A percentile compares a stretch with the other conserved stretches of the same genome.
Conservation (phyloP, 2,888 invertebrate species). For the Lissonota sp. region DNA sequence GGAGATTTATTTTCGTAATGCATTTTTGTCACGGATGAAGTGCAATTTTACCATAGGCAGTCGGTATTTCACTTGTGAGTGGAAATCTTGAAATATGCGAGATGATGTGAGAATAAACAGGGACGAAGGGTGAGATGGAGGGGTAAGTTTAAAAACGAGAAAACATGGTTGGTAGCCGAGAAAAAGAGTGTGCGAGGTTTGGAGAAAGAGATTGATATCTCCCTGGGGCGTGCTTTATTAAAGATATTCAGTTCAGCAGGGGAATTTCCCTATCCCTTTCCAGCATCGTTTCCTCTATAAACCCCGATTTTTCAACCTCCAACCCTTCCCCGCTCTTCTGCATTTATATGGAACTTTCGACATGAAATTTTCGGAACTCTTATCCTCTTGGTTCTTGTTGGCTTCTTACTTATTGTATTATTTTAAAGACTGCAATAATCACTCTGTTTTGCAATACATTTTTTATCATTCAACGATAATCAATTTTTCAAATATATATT, state of each 20-base stretch:
- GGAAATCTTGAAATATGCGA: not conserved
- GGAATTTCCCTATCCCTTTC: slow-evolving; percentile 19
- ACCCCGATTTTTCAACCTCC: slow-evolving; percentile 19
- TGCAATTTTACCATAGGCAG: too few species aligned
- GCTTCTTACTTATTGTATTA: too few species aligned
- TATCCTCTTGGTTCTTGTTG: too few species aligned
- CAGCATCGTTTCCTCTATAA: not conserved
- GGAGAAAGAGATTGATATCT: slow-evolving; percentile 15
- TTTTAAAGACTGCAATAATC: too few species aligned
- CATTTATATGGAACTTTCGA: not conserved
- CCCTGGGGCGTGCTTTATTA: slow-evolving; percentile 62
- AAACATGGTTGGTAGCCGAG: not conserved
- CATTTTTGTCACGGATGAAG: too few species aligned
- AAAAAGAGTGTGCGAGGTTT: not conserved
- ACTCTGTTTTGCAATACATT: too few species aligned
- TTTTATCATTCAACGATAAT: too few species aligned
- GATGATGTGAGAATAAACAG: slow-evolving; percentile 10
- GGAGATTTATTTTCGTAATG: too few species aligned
- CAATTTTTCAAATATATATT: too few species aligned
- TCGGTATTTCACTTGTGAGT: too few species aligned
- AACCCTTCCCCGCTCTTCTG: not conserved
- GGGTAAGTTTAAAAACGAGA: slow-evolving; percentile 16
- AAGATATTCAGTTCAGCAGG: slow-evolving; percentile 69
- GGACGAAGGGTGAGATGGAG: not conserved
- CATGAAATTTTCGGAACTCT: too few species aligned